Percentiles rank a stretch among this genome's conserved stretches.
Conservation (phyloP, 2,888 invertebrate genomes). For the Ceraclea dissimilis region DNA sequence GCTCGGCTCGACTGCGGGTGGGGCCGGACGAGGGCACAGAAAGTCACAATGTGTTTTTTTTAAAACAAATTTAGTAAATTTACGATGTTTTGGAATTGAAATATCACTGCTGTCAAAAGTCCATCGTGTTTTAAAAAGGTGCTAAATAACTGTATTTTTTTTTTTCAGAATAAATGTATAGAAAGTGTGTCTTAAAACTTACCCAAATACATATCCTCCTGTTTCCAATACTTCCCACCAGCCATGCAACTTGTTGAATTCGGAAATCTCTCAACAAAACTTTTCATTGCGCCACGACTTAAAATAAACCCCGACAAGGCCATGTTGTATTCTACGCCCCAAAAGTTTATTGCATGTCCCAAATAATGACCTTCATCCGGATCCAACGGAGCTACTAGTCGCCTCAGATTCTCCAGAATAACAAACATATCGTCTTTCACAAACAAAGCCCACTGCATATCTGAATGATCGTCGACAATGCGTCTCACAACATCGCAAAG, state of each 20-base stretch:
- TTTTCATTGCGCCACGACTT: slow-evolving; percentile 40
- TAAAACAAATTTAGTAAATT: too few relatives aligned
- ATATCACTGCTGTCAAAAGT: too few relatives aligned
- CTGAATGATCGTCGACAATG: slow-evolving; percentile 29
- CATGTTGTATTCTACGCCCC: slow-evolving; percentile 48
- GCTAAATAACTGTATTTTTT: too few relatives aligned
- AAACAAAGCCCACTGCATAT: slow-evolving; percentile 46
- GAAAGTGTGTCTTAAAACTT: slow-evolving; percentile 6
- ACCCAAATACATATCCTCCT: slow-evolving; percentile 53
- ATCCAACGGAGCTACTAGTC: slow-evolving; percentile 41
- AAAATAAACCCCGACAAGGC: slow-evolving; percentile 50
- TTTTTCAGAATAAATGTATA: too few relatives aligned
- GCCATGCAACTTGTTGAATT: slow-evolving; percentile 37
- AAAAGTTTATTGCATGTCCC: slow-evolving; percentile 47
- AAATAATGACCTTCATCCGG: slow-evolving; percentile 42
- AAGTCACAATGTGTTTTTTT: too few relatives aligned
- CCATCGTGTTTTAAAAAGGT: too few relatives aligned
- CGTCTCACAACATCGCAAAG: slow-evolving; percentile 37
- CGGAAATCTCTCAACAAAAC: slow-evolving; percentile 37
- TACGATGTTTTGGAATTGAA: too few relatives aligned
- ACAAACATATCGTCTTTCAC: slow-evolving; percentile 49
- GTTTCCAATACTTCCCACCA: slow-evolving; percentile 46
- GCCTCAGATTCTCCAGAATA: slow-evolving; percentile 48
- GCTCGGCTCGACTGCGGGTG: too few relatives aligned
- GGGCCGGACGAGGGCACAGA: too few relatives aligned